Evolutionary conservation across 2,888 invertebrate genomes (phyloP), one percentile per base, ranked within the genome.

Genomic region (Pachymerium ferrugineum): DNA sequence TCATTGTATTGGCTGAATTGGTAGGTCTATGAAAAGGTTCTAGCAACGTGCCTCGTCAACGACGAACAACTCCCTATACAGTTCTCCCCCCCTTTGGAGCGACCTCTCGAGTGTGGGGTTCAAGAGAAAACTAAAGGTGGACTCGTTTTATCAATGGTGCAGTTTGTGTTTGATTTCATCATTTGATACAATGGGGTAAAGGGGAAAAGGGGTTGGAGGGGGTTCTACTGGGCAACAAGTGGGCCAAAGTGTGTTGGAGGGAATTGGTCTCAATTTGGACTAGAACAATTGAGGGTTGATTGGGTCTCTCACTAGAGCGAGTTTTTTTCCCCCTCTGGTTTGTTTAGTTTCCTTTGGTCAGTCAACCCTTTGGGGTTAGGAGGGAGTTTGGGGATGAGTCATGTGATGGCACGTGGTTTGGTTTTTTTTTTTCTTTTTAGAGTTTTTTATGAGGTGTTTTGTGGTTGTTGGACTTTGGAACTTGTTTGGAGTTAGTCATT

Each of bases 91-190:
- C 8, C 47, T 22, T 22, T 3, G 47, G 47, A 47, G n/a, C 47
- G 47, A 47, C 47, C 47, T 47, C 47, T 47, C 47, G 47, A 47
- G 47, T 47, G 47, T 47, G 47, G 47, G 47, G 47, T 47, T 47
- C 47, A 47, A 47, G 47, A 47, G 19, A 19, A 47, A 47, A 47
- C 47, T 47, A 47, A 47, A 47, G 47, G 47, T 47, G 47, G 47
- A 47, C 16, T 47, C 47, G 47, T 14, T 47, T 22, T 22, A 16
- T 47, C 16, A 47, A 47, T 47, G n/a, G 47, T 16, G 16, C 16
- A 47, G 47, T 47, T 47, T 47, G 47, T 47, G 47, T 47, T 47
- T 47, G 47, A 47, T 47, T 47, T 16, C 3, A 47, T 47, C 47
- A 16, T 47, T n/a, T n/a, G n/a, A n/a, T n/a, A n/a, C n/a, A n/a